Conservation (phyloP, 2,888 invertebrate genomes). For the Colostygia pectinataria region DNA sequence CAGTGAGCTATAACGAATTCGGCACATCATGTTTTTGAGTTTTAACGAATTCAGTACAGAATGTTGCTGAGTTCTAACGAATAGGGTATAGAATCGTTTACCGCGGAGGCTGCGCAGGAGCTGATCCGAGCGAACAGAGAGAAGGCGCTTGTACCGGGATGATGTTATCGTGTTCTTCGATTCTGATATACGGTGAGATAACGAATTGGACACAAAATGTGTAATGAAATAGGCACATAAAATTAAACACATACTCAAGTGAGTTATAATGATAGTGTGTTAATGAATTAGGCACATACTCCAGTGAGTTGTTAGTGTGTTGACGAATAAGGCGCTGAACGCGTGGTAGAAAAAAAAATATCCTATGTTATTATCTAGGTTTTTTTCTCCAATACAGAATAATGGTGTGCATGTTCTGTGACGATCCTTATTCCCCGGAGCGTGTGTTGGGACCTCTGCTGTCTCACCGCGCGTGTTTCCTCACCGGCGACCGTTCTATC, state of each 20-base stretch:
- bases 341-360: no score
- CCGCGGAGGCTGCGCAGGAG: conserved; percentile 88
- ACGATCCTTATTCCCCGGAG: conserved; percentile 95
- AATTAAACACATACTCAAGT: no score
- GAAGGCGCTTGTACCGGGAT: conserved; percentile 89
- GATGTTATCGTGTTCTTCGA: conserved; percentile 91
- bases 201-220: no score
- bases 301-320: no score
- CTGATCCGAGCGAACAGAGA: conserved; percentile 90
- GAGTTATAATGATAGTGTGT: no score
- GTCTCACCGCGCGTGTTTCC: conserved; percentile 92
- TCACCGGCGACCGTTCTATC: conserved; percentile 93
- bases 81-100: conserved; percentile 85
- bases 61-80: no score
- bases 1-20: no score
- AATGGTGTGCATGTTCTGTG: conserved; percentile 98
- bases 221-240: no score
- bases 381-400: conserved; percentile 82
- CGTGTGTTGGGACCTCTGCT: conserved; percentile 94
- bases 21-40: no score
- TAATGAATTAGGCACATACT: no score
- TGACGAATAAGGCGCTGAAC: no score
- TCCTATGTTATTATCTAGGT: not conserved
- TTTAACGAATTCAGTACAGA: no score
- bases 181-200: conserved; percentile 91